A percentile compares a stretch with the other conserved stretches of the same genome.
These are phyloP conservation scores for Pangasius krempfi DNA, from an alignment of 2,797 vertebrate genomes.

Conservation along the genomic window DNA sequence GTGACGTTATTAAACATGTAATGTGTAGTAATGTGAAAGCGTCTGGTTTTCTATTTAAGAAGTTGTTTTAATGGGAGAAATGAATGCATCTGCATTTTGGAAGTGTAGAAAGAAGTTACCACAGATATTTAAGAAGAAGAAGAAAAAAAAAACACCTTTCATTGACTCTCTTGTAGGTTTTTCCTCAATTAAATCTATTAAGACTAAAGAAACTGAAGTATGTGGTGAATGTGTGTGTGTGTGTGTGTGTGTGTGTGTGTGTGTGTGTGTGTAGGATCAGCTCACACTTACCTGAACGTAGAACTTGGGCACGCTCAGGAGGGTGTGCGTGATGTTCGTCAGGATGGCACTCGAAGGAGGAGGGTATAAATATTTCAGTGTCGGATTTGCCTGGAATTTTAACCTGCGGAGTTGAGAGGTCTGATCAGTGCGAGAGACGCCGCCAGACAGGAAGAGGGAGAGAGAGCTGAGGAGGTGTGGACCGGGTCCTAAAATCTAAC, in stretches of 20 bases:
- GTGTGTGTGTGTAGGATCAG: background rate
- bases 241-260: background rate
- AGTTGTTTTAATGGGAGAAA: no score
- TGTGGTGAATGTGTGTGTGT: background rate
- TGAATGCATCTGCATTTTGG: background rate
- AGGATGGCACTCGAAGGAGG: slow-evolving; percentile 88
- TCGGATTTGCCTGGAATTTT: slow-evolving; percentile 89
- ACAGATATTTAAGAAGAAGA: no score
- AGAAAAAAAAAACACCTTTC: background rate
- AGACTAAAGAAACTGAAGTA: background rate
- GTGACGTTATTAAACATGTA: no score
- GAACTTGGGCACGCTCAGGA: slow-evolving; percentile 93
- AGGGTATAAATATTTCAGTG: slow-evolving; percentile 94
- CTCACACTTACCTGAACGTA: slow-evolving; percentile 88
- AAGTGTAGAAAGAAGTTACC: background rate
- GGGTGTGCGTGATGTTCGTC: slow-evolving; percentile 90
- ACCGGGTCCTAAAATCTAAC: slow-evolving; percentile 29
- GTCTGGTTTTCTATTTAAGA: no score
- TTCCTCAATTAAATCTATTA: background rate
- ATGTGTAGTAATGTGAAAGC: no score
- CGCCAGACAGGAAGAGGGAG: slow-evolving; percentile 1
- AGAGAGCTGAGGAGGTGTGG: background rate
- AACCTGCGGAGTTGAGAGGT: slow-evolving; percentile 74
- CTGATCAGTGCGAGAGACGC: slow-evolving; percentile 5
- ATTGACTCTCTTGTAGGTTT: no score